A percentile compares a stretch with the other conserved stretches of the same genome.
phyloP scores from a whole-genome alignment of 2,888 invertebrate species.

The Ornithoptera alexandrae region DNA sequence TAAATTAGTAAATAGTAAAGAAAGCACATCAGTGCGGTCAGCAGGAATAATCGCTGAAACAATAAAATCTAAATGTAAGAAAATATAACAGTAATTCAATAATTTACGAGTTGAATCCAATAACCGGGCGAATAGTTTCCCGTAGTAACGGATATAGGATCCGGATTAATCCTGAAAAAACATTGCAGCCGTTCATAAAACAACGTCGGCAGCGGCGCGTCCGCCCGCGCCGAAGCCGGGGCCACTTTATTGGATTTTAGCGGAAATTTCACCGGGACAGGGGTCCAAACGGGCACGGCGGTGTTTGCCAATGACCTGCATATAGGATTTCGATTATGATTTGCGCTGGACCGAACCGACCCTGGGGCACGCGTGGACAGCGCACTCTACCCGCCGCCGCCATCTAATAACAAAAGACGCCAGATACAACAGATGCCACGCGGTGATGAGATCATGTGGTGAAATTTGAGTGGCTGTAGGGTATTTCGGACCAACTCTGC shows the following conservation, averaged over 20 bases:
- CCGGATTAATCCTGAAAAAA: slow-evolving; percentile 27
- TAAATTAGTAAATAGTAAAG: too few species aligned
- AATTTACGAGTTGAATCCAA: slow-evolving; percentile 20
- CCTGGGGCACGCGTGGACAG: not conserved
- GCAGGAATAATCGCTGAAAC: too few species aligned
- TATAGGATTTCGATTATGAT: slow-evolving; percentile 71
- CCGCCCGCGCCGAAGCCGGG: slow-evolving; percentile 39
- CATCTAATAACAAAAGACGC: too few species aligned
- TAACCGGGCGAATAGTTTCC: slow-evolving; percentile 23
- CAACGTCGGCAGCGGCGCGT: slow-evolving; percentile 41
- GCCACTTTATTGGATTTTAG: slow-evolving; percentile 72
- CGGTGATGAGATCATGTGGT: too few species aligned
- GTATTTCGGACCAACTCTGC: too few species aligned
- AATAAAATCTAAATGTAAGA: too few species aligned
- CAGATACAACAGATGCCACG: too few species aligned
- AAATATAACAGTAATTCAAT: slow-evolving; percentile 2
- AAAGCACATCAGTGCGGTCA: too few species aligned
- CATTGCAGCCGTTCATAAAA: slow-evolving; percentile 34
- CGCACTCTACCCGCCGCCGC: not conserved
- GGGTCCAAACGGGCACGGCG: slow-evolving; percentile 51
- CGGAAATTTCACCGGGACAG: slow-evolving; percentile 65
- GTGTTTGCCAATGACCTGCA: slow-evolving; percentile 67
- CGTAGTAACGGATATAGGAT: slow-evolving; percentile 23
- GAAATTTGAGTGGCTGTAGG: too few species aligned
- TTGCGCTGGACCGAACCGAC: slow-evolving; percentile 45